Percentiles rank a stretch among this genome's conserved stretches.
Evolutionary conservation across 2,888 invertebrate species (phyloP).

Genomic region (Nomada flava): DNA sequence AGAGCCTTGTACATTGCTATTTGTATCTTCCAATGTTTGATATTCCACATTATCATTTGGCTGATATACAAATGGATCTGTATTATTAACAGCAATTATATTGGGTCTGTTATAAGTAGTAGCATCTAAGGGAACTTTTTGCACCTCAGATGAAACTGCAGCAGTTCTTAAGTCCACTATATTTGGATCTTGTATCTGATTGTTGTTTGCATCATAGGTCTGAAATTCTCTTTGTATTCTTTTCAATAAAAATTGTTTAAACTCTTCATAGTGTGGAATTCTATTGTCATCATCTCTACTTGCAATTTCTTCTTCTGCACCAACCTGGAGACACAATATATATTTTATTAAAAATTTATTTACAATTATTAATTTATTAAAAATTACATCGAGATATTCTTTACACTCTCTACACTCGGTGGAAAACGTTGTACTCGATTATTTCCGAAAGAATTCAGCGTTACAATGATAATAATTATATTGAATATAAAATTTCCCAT

Average conservation of each 20-base stretch:
- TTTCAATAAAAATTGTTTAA: conserved; percentile 75
- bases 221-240: conserved; percentile 75
- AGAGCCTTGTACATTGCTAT: conserved; percentile 63
- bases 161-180: conserved; percentile 76
- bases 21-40: conserved; percentile 59
- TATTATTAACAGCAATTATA: conserved; percentile 52
- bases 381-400: not conserved
- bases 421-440: too few species aligned
- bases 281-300: conserved; percentile 74
- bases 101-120: conserved; percentile 45
- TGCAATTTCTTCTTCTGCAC: conserved; percentile 79
- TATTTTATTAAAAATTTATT: conserved; percentile 6
- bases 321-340: conserved; percentile 69
- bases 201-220: conserved; percentile 73
- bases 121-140: conserved; percentile 45
- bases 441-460: not conserved
- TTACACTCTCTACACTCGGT: not conserved
- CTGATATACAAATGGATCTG: conserved; percentile 51
- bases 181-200: conserved; percentile 61
- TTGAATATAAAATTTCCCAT: not conserved
- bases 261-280: conserved; percentile 76
- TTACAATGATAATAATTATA: not conserved
- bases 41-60: conserved; percentile 50
- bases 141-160: conserved; percentile 54
- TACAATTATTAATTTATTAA: not conserved